phyloP scores from a whole-genome alignment of 2,113 vertebrate species.

The Psammodynastes pulverulentus region DNA sequence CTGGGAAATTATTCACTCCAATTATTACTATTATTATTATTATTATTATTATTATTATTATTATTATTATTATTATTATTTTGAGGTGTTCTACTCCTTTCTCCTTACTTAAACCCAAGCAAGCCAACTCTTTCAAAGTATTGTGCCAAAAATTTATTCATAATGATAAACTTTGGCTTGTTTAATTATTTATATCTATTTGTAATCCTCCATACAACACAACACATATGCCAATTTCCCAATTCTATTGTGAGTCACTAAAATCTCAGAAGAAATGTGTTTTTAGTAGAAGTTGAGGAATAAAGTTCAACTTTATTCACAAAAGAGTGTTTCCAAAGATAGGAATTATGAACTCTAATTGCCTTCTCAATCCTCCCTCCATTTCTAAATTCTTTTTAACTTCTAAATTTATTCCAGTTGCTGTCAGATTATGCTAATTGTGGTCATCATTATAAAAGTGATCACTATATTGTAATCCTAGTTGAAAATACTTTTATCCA shows the following conservation, averaged over 20 bases:
- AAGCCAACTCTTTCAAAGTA: background rate
- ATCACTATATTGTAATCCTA: background rate
- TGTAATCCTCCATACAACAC: background rate
- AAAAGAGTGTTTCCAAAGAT: background rate
- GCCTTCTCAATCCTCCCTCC: background rate
- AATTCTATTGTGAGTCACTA: background rate
- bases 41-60: background rate
- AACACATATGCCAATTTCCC: background rate
- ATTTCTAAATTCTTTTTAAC: constrained; percentile 33
- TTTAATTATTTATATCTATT: background rate
- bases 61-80: background rate
- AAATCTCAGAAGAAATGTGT: background rate
- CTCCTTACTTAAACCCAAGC: background rate
- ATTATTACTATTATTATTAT: background rate
- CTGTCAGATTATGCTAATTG: background rate
- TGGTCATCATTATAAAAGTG: background rate
- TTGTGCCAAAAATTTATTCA: background rate
- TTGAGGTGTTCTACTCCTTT: constrained; percentile 3
- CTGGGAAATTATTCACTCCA: constrained; percentile 8
- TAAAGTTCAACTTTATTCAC: constrained; percentile 23
- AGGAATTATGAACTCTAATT: constrained; percentile 29
- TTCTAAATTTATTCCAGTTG: constrained; percentile 20
- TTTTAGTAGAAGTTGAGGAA: background rate
- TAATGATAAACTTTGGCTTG: background rate
- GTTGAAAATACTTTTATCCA: background rate